These are phyloP conservation scores for Cebidichthys violaceus DNA, from an alignment of 2,113 vertebrate species.

Conservation along the genomic window DNA sequence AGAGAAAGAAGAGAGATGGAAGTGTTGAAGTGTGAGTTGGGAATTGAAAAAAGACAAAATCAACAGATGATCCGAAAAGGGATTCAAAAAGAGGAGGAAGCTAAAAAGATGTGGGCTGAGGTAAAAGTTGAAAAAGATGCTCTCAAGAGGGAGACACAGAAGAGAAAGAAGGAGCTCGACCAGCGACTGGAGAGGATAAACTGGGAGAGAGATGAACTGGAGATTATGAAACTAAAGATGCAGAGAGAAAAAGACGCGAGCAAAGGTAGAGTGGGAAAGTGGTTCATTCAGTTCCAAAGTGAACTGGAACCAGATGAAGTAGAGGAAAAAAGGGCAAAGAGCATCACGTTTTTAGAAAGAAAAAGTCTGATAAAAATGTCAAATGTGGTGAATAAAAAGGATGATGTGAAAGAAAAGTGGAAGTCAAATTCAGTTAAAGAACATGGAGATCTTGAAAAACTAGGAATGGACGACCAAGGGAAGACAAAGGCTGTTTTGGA, in stretches of 20 bases:
- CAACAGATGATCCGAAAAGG: conserved; percentile 25
- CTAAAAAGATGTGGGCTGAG: conserved; percentile 29
- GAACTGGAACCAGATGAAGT: neutral
- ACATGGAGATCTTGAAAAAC: neutral
- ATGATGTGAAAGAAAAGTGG: neutral
- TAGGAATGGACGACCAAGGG: too few relatives aligned
- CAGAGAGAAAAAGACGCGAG: conserved; percentile 10
- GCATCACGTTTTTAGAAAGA: neutral
- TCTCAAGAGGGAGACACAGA: conserved; percentile 32
- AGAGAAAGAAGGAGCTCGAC: conserved; percentile 38
- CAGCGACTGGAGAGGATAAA: conserved; percentile 39
- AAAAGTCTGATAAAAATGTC: neutral
- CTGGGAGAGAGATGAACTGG: conserved; percentile 47
- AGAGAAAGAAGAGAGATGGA: conserved; percentile 61
- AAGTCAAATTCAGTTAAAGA: neutral
- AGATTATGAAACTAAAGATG: conserved; percentile 45
- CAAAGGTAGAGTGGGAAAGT: neutral
- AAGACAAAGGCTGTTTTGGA: too few relatives aligned
- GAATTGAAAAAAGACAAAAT: conserved; percentile 45
- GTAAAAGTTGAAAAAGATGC: conserved; percentile 38
- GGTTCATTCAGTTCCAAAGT: neutral
- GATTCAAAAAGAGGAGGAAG: conserved; percentile 27
- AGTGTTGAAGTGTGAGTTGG: conserved; percentile 47
- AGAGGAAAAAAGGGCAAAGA: neutral
- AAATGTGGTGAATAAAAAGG: neutral